Conservation (phyloP, 64 coral and sea anemone genomes). For the Actinia equina region DNA sequence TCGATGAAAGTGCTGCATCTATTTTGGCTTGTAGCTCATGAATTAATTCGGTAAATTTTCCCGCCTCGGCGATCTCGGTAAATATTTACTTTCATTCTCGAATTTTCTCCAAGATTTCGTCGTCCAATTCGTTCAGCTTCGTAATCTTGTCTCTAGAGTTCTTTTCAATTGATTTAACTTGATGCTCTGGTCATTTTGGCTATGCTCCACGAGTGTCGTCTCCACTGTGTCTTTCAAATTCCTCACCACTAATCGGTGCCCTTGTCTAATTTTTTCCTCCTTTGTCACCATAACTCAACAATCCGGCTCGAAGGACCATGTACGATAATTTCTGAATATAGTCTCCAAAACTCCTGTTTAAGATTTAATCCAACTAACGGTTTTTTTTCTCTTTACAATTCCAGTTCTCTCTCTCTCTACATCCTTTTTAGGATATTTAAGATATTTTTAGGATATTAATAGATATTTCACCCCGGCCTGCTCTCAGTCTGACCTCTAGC, state of each 20-base stretch:
- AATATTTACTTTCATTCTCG: background rate
- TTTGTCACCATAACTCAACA: background rate
- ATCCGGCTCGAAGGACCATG: slow-evolving; percentile 25
- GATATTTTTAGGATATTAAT: too few species aligned
- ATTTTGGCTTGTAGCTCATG: slow-evolving; percentile 1
- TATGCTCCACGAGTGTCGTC: background rate
- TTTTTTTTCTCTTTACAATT: too few species aligned
- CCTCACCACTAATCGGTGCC: background rate
- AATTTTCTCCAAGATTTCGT: background rate
- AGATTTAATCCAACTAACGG: too few species aligned
- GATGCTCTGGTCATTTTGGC: background rate
- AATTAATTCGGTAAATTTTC: background rate
- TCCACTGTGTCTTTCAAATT: background rate
- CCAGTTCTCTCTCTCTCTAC: too few species aligned
- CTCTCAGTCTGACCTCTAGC: too few species aligned
- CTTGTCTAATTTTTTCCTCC: background rate
- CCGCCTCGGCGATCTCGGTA: background rate
- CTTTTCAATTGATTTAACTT: background rate
- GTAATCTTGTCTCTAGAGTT: background rate
- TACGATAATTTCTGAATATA: background rate
- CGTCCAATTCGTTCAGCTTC: background rate
- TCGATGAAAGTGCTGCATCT: background rate
- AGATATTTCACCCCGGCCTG: too few species aligned
- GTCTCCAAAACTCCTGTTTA: background rate
- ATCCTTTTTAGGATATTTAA: too few species aligned